Percentiles rank a stretch among this genome's conserved stretches.
phyloP scores from a whole-genome alignment of 2,113 vertebrate genomes.

The Ramphastos sulfuratus region DNA sequence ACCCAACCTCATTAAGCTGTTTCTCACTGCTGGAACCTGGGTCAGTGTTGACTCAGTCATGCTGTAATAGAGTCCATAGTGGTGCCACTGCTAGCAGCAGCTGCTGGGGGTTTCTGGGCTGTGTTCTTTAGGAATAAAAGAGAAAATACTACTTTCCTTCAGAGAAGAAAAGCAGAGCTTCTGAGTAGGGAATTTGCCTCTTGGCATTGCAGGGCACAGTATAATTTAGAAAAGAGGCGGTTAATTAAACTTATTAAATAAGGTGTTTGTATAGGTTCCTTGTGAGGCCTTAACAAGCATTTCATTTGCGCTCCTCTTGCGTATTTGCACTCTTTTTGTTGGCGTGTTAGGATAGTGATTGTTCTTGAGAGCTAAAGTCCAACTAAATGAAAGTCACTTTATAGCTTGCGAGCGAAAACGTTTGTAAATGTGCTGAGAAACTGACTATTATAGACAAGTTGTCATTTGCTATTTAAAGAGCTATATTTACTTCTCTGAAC shows the following conservation, averaged over 20 bases:
- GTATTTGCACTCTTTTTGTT: constrained; percentile 51
- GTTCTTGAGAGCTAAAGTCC: constrained; percentile 28
- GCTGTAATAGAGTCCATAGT: neutral
- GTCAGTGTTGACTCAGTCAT: neutral
- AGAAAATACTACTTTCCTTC: constrained; percentile 8
- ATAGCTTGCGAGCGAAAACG: neutral
- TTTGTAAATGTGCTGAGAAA: constrained; percentile 32
- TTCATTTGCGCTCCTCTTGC: constrained; percentile 8
- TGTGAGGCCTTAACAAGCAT: constrained; percentile 12
- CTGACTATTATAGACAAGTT: constrained; percentile 55
- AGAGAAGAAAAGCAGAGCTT: neutral
- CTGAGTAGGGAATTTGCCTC: neutral
- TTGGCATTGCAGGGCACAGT: neutral
- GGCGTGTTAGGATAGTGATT: neutral
- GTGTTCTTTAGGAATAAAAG: neutral
- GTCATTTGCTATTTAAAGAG: constrained; percentile 60
- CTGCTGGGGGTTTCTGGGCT: neutral
- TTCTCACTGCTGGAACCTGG: neutral
- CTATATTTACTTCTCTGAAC: constrained; percentile 62
- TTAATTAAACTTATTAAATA: constrained; percentile 57
- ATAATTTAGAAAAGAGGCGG: neutral
- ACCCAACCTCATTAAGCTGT: rapidly evolving
- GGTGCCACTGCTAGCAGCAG: constrained; percentile 1
- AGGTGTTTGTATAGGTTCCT: constrained; percentile 30
- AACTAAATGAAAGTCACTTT: constrained; percentile 21